Percentiles rank a stretch among this genome's conserved stretches.
Evolutionary conservation across 2,113 vertebrate species (phyloP).

Genomic region (Megaleporinus macrocephalus): DNA sequence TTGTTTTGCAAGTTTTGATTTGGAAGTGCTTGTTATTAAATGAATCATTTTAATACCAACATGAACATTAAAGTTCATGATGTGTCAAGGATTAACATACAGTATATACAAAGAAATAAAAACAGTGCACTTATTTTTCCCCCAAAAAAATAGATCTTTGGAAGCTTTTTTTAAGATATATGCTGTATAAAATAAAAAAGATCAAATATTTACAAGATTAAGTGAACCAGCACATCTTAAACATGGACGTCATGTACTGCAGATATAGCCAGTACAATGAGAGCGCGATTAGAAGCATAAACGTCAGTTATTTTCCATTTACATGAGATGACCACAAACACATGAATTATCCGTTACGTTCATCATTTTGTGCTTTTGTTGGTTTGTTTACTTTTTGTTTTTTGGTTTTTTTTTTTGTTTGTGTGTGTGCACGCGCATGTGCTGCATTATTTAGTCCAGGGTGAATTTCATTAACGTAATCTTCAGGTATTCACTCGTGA

Average conservation of each 20-base stretch:
- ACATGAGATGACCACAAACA: conserved; percentile 25
- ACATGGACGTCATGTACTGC: background rate
- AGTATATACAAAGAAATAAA: conserved; percentile 33
- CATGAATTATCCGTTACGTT: too few relatives aligned
- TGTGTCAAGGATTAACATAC: conserved; percentile 5
- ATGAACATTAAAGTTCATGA: background rate
- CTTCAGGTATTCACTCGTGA: conserved; percentile 24
- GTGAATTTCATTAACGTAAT: background rate
- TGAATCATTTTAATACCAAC: conserved; percentile 15
- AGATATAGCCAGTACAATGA: conserved; percentile 9
- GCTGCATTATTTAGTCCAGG: too few relatives aligned
- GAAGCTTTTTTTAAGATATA: conserved; percentile 2
- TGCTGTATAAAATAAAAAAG: background rate
- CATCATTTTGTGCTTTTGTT: too few relatives aligned
- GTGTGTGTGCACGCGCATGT: too few relatives aligned
- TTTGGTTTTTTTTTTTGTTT: background rate
- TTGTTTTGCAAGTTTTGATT: conserved; percentile 3
- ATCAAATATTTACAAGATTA: conserved; percentile 13
- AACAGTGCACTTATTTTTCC: conserved; percentile 19
- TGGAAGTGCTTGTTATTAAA: background rate
- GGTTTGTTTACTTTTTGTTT: background rate
- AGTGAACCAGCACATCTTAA: conserved; percentile 4
- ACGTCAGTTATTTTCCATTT: too few relatives aligned
- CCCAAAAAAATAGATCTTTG: background rate
- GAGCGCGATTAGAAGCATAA: background rate